Evolutionary conservation across 2,113 vertebrate species (phyloP).

Genomic region (Corydoras sp.): DNA sequence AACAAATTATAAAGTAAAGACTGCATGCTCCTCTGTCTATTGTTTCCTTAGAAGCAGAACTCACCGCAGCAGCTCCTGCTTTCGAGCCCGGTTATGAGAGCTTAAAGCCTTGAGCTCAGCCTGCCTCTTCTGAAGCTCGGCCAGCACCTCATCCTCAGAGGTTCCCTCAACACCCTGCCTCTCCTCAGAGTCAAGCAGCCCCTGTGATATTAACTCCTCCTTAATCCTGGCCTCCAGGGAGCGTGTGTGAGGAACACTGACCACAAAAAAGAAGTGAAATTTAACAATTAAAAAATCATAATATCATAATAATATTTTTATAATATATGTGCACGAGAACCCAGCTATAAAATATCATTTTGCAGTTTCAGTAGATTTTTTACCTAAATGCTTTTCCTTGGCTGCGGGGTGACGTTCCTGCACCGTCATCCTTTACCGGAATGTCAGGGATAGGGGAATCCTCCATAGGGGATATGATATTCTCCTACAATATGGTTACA

Average conservation of each 20-base stretch:
- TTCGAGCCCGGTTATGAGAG: slow-evolving; percentile 85
- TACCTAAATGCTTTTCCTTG: slow-evolving; percentile 97
- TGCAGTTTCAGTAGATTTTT: no score
- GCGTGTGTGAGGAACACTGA: slow-evolving; percentile 92
- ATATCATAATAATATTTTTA: no score
- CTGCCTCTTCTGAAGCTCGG: slow-evolving; percentile 90
- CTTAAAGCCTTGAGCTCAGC: slow-evolving; percentile 91
- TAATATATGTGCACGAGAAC: no score
- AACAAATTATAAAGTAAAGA: no score
- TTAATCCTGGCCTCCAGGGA: slow-evolving; percentile 93
- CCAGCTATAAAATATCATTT: no score
- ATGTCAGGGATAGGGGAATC: slow-evolving; percentile 96
- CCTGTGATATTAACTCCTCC: slow-evolving; percentile 94
- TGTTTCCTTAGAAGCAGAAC: no score
- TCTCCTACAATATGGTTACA: slow-evolving; percentile 71
- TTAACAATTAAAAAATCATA: no score
- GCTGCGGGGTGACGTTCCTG: slow-evolving; percentile 90
- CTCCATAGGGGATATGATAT: slow-evolving; percentile 97
- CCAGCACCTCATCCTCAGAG: slow-evolving; percentile 89
- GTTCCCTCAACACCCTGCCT: slow-evolving; percentile 81
- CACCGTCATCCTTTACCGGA: slow-evolving; percentile 84
- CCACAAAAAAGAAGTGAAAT: rapidly evolving
- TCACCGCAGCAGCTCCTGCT: slow-evolving; percentile 91
- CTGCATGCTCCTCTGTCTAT: no score
- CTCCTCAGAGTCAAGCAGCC: slow-evolving; percentile 90